Conservation (phyloP, 1,140 invertebrate genomes). For the Matsumurasca onukii region DNA sequence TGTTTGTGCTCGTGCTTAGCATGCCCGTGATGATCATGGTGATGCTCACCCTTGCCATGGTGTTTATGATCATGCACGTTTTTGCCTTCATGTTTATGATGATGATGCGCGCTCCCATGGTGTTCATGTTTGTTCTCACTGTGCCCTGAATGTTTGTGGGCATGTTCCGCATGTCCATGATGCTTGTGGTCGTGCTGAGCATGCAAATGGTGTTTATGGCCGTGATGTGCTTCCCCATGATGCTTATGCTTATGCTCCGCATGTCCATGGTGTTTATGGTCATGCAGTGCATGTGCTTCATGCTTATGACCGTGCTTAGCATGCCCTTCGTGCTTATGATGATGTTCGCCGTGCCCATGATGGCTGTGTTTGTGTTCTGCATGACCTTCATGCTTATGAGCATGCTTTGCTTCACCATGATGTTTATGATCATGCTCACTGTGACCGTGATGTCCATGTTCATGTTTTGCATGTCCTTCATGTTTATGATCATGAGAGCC, state of each 20-base stretch:
- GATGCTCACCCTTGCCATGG: not conserved
- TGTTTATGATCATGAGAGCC: constrained; percentile 12
- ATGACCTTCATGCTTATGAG: constrained; percentile 4
- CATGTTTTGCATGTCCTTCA: constrained; percentile 2
- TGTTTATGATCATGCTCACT: constrained; percentile 19
- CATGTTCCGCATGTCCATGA: constrained; percentile 26
- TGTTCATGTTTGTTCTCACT: constrained; percentile 29
- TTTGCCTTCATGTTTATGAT: constrained; percentile 24
- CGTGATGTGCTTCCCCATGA: constrained; percentile 13
- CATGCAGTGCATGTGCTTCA: not conserved
- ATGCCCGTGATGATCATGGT: constrained; percentile 15
- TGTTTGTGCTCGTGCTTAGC: constrained; percentile 21
- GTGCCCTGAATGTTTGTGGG: constrained; percentile 29
- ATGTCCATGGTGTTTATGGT: constrained; percentile 16
- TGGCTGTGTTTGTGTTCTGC: constrained; percentile 15
- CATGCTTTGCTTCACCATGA: constrained; percentile 2
- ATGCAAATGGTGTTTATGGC: constrained; percentile 10
- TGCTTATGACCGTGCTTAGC: constrained; percentile 19
- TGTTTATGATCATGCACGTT: constrained; percentile 24
- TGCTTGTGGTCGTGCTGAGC: constrained; percentile 25
- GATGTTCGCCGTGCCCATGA: constrained; percentile 3
- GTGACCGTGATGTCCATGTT: constrained; percentile 12
- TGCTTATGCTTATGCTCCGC: constrained; percentile 14
- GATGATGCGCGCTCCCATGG: constrained; percentile 21
- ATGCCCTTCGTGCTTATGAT: constrained; percentile 19